Evolutionary conservation across 2,888 invertebrate genomes (phyloP), one percentile per base, ranked within the genome.

Genomic region (Lordiphosa andalusiaca): DNA sequence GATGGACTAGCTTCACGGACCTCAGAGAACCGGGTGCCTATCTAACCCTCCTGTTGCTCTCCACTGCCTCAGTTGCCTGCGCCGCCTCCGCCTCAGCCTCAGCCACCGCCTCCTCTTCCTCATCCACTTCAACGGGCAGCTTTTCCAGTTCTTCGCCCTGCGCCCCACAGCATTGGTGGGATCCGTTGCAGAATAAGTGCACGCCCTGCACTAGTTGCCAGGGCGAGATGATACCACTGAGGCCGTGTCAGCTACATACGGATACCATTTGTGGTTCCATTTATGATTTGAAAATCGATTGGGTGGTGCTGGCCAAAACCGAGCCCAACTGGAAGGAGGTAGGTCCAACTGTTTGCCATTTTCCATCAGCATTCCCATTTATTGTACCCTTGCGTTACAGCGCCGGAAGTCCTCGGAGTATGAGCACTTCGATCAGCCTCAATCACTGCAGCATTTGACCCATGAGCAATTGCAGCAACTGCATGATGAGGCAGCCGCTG

Each of bases 261-360:
- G 94, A 95, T 89, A 94, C 95, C 39, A 90, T 93, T 72, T 95
- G 95, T 89, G 94, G 93, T 38, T 92, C 93, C 1, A 90, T 94
- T 40, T 91, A 92, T 69, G 92, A 93, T 77, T 90, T 94, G 69
- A 91, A 92, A 78, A 91, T 93, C 72, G 92, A 92, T 87, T 92
- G 92, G 93, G 86, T 92, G 84, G 91, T 91, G 87, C 85, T 91
- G 52, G 87, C 90, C 69, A 88, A 89, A 77, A 89, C 89, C 16
- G 89, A 89, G 61, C 89, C 89, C 51, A 89, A 89, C 59, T 88
- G 88, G 86, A 90, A 90, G 61, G 88, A 90, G 87, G 89, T 89
- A 59, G 70, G 83, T 12, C 2, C 10, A 10, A 4, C 5, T 19
- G 9, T 13, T 16, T 4, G 12, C 4, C 19, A 30, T 16, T 16